Percentiles rank a stretch among this genome's conserved stretches.
Evolutionary conservation across 2,888 invertebrate genomes (phyloP).

Genomic region (Synergus gifuensis): DNA sequence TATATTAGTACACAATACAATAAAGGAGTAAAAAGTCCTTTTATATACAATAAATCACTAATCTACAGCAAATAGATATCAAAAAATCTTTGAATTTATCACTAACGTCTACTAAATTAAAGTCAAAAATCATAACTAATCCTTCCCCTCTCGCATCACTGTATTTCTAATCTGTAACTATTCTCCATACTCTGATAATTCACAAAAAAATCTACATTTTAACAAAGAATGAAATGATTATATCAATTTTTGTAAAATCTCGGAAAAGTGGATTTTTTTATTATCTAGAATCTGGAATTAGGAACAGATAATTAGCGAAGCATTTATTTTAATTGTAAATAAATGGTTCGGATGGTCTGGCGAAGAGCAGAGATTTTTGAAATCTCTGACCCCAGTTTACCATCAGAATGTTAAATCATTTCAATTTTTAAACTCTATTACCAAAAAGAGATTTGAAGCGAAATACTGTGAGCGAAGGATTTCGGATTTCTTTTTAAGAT

Average conservation of each 20-base stretch:
- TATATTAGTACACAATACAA: constrained; percentile 44
- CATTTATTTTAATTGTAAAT: neutral
- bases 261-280: neutral
- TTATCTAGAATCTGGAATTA: neutral
- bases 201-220: neutral
- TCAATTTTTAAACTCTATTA: neutral
- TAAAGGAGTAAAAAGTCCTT: neutral
- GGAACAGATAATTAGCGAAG: neutral
- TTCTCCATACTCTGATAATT: neutral
- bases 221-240: neutral
- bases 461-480: neutral
- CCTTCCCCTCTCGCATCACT: neutral
- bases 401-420: neutral
- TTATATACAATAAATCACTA: constrained; percentile 42
- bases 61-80: neutral
- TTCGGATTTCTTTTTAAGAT: neutral
- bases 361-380: neutral
- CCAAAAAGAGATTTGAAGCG: neutral
- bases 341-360: neutral
- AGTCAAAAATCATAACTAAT: neutral
- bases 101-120: neutral
- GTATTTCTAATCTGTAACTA: neutral
- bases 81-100: neutral
- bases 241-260: neutral
- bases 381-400: constrained; percentile 6